Base-by-base conservation (phyloP, 2,888 invertebrate genomes). In the Heteromurus nitidus region DNA sequence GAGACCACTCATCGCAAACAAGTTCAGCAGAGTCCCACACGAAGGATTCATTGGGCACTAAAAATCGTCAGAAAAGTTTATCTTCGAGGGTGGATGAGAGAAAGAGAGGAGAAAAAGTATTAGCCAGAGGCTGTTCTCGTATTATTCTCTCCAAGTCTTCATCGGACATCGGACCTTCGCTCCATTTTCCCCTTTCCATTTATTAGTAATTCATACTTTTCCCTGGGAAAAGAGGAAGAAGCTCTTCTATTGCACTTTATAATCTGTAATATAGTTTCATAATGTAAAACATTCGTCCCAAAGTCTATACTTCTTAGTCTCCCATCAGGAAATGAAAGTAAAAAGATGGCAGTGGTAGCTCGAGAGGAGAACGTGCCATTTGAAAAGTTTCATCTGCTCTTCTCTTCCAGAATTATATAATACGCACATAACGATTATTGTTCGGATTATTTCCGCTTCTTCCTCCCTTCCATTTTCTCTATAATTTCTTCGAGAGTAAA, bases 311-410 rank as follows among this genome's bases (percentile, higher is more conserved):
- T n/a, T n/a, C n/a, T n/a, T n/a, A 13, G 36, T 13, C 36, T 36
- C 11, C n/a, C 47, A 47, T 47, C 47, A 47, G n/a, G n/a, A 47
- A 47, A 47, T n/a, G 47, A 47, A 16, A 47, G 47, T 47, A 9
- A 36, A 47, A 47, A 47, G 47, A 47, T n/a, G 47, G n/a, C 22
- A 20, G 16, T 9, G 22, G 22, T 22, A 55, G n/a, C 24, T 20
- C 9, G n/a, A 55, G 3, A 18, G 50, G 50, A n/a, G n/a, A 50
- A 50, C 50, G 5, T 55, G 22, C 18, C 22, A 55, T 55, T 55
- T 55, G 55, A 55, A 55, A 55, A 55, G 55, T 55, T 55, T 55
- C 55, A 55, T 55, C 55, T 55, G 13, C 9, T 16, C 11, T 55
- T 16, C 55, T n/a, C n/a, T n/a, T n/a, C n/a, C n/a, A n/a, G n/a